These are phyloP conservation scores for Eristalis arbustorum DNA, from an alignment of 2,888 invertebrate genomes.

Conservation along the genomic window DNA sequence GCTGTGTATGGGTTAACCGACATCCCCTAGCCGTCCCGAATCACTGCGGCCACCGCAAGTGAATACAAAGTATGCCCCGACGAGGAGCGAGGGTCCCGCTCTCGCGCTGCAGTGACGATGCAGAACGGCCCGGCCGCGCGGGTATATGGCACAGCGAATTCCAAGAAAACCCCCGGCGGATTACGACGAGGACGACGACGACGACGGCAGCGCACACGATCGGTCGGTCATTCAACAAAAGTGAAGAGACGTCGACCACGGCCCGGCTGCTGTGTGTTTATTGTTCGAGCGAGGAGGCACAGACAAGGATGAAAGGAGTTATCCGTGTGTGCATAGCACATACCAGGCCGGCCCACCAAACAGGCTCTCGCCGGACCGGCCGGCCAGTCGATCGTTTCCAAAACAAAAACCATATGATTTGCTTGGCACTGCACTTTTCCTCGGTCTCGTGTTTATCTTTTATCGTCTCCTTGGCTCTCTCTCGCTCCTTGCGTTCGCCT, in stretches of 20 bases:
- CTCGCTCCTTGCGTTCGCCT: background rate
- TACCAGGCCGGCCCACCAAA: slow-evolving; percentile 12
- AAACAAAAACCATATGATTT: slow-evolving; percentile 69
- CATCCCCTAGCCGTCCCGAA: background rate
- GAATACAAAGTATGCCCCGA: background rate
- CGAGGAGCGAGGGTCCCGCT: background rate
- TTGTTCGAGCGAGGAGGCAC: slow-evolving; percentile 39
- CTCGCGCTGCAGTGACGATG: background rate
- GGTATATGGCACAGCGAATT: slow-evolving; percentile 67
- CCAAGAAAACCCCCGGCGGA: slow-evolving; percentile 70
- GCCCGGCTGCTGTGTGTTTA: slow-evolving; percentile 27
- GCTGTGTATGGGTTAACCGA: background rate
- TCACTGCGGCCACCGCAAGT: background rate
- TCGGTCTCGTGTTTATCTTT: background rate
- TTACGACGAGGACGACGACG: slow-evolving; percentile 28
- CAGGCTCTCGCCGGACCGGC: background rate
- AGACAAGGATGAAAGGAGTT: slow-evolving; percentile 56
- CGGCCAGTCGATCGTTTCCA: slow-evolving; percentile 18
- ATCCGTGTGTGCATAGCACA: slow-evolving; percentile 30
- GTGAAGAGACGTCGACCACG: background rate
- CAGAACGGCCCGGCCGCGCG: background rate
- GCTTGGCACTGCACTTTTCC: background rate
- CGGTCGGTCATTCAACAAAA: slow-evolving; percentile 52
- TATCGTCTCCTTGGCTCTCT: background rate
- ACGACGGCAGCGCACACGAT: slow-evolving; percentile 31